Base-by-base conservation (phyloP, 2,888 invertebrate species). In the Drosophila hamatofila region DNA sequence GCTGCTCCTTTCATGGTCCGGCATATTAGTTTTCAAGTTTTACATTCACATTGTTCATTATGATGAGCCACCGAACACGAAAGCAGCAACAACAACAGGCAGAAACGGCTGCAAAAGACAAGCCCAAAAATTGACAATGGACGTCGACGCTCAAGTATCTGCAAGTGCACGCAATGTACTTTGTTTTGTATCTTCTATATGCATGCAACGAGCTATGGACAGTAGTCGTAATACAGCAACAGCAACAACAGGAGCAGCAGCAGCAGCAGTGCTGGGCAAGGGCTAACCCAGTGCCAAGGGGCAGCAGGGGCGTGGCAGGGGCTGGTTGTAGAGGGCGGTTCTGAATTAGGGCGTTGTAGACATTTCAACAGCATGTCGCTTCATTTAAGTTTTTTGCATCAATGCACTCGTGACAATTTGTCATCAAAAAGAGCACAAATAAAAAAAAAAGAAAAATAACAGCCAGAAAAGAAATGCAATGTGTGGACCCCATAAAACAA, bases 331-430 rank as follows among this genome's bases (percentile, higher is more conserved):
- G 55, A 30, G 65, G 61, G 58, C 44, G 65, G 59, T 11, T 35
- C 58, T 60, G 64, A 81, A 65, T 72, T 73, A 67, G 68, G 88
- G 80, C 88, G 82, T 70, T 70, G 72, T 87, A 86, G 81, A 83
- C 89, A 84, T 84, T 84, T 84, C 84, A 84, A 84, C 84, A 89
- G 79, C 84, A 89, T 87, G 86, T 88, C 90, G 90, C 90, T 89
- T 85, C 83, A 88, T 86, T 89, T 85, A 89, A 89, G 89, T 86
- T 87, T 75, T 80, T 90, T 90, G 90, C 87, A 86, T 87, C 87
- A 87, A 90, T 87, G 87, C 86, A 90, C 86, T 86, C 87, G 90
- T 88, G 87, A 87, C 87, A 87, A 87, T 86, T 86, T 88, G 82
- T 89, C 84, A 85, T 89, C 84, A 81, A 88, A 41, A 55, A 46